These are phyloP conservation scores for Gymnocephalus cernua DNA, from an alignment of 2,113 vertebrate species.

Conservation along the genomic window DNA sequence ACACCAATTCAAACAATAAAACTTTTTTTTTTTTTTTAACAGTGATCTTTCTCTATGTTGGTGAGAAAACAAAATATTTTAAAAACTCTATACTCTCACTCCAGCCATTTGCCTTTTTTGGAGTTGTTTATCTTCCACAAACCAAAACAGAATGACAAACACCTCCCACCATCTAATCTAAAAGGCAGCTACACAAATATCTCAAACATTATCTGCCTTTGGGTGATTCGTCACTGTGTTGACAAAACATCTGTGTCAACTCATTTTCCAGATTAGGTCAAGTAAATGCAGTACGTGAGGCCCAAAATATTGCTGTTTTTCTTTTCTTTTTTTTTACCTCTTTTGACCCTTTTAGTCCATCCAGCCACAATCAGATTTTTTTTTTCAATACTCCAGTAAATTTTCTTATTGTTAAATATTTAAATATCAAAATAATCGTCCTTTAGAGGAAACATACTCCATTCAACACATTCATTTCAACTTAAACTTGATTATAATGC, in stretches of 20 bases:
- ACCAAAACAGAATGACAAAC: constrained; percentile 28
- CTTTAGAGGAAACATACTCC: constrained; percentile 32
- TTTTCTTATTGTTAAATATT: constrained; percentile 36
- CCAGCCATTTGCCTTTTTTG: background rate
- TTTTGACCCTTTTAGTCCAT: constrained; percentile 4
- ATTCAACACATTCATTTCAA: constrained; percentile 48
- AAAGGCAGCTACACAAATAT: constrained; percentile 16
- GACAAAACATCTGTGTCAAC: constrained; percentile 26
- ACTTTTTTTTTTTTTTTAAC: background rate
- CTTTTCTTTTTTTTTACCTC: too few species aligned
- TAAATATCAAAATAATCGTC: constrained; percentile 52
- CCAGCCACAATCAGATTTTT: constrained; percentile 9
- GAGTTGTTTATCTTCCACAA: constrained; percentile 3
- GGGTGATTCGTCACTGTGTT: constrained; percentile 8
- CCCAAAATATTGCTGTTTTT: background rate
- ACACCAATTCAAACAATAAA: background rate
- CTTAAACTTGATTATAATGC: constrained; percentile 47
- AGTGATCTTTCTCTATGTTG: background rate
- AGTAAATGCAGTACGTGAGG: constrained; percentile 1
- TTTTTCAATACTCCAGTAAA: constrained; percentile 9
- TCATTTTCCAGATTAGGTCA: constrained; percentile 30
- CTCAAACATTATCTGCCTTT: constrained; percentile 31
- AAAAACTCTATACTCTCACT: background rate
- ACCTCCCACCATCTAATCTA: constrained; percentile 6
- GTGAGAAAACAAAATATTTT: background rate